Evolutionary conservation across 2,113 vertebrate species (phyloP).

Genomic region (Eurypyga helias): DNA sequence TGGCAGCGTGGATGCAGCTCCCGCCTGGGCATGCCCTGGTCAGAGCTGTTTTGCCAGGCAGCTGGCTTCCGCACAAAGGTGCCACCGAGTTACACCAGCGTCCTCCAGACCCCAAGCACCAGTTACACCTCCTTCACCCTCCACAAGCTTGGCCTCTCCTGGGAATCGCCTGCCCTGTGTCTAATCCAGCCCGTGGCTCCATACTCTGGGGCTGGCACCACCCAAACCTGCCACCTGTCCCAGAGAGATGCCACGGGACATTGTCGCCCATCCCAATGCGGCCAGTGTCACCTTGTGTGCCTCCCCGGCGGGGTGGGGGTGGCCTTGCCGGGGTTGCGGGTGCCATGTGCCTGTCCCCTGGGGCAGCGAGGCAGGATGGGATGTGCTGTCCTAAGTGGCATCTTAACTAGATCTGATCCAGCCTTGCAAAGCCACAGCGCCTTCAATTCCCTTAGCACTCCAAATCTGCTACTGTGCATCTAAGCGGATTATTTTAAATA

Average conservation of each 20-base stretch:
- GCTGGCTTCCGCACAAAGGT: neutral
- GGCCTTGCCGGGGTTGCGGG: neutral
- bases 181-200: neutral
- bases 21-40: neutral
- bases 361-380: neutral
- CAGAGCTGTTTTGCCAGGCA: neutral
- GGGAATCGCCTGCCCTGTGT: neutral
- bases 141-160: neutral
- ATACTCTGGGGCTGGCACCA: neutral
- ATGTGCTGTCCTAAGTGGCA: conserved; percentile 52
- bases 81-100: neutral
- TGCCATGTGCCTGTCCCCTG: neutral
- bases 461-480: conserved; percentile 72
- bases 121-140: neutral
- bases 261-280: neutral
- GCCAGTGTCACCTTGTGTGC: neutral
- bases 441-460: conserved; percentile 71
- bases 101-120: neutral
- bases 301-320: neutral
- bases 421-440: conserved; percentile 63
- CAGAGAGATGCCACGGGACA: neutral
- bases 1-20: neutral
- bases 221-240: neutral
- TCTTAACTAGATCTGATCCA: conserved; percentile 69
- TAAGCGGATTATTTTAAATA: conserved; percentile 74